Percentiles rank a stretch among this genome's conserved stretches.
Evolutionary conservation across 2,888 invertebrate species (phyloP).

Genomic region (Zaprionus obscuricornis): DNA sequence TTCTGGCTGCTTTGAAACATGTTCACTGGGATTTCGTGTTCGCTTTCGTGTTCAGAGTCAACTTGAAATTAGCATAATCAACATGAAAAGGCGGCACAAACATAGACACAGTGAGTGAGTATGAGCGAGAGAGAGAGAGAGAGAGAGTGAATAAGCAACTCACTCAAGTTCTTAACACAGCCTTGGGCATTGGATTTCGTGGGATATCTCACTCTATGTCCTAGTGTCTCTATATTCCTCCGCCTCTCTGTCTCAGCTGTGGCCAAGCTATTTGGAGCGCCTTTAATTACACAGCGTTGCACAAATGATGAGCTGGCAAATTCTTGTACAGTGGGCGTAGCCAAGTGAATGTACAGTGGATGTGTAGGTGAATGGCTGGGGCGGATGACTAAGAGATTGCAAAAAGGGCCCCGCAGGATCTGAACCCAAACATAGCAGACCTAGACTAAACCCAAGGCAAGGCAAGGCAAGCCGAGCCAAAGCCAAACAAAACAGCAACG

Average conservation of each 20-base stretch:
- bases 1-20: conserved; percentile 48
- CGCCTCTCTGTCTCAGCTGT: conserved; percentile 38
- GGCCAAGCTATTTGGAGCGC: conserved; percentile 64
- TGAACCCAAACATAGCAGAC: conserved; percentile 8
- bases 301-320: conserved; percentile 73
- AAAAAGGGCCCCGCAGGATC: conserved; percentile 63
- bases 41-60: conserved; percentile 62
- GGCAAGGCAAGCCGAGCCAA: not conserved
- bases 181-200: conserved; percentile 26
- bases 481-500: conserved; percentile 8
- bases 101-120: conserved; percentile 1
- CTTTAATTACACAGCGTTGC: conserved; percentile 73
- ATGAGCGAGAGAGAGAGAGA: not conserved
- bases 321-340: conserved; percentile 58
- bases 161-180: conserved; percentile 44
- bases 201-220: not conserved
- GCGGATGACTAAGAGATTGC: conserved; percentile 69
- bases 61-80: conserved; percentile 72
- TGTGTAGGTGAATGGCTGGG: conserved; percentile 15
- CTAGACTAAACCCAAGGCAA: conserved; percentile 15
- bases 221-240: not conserved
- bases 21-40: conserved; percentile 65
- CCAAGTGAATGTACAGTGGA: conserved; percentile 1
- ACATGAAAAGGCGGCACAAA: conserved; percentile 69
- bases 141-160: conserved; percentile 50